Evolutionary conservation across 2,797 vertebrate genomes (phyloP).

Genomic region (Tachyglossus aculeatus): DNA sequence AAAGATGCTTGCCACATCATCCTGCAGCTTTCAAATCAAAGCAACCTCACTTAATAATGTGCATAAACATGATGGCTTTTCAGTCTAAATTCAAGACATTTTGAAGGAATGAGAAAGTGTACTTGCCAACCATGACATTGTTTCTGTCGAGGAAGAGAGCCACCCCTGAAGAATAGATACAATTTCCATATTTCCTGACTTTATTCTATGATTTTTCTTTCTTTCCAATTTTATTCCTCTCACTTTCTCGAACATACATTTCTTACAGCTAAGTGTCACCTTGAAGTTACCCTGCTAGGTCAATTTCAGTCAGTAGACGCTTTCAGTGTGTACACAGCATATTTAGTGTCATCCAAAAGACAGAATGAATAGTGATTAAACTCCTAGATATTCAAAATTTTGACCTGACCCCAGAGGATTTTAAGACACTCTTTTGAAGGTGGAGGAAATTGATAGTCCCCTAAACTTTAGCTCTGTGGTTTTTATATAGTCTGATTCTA

Average conservation of each 20-base stretch:
- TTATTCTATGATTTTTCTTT: too few relatives aligned
- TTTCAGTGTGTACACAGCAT: too few relatives aligned
- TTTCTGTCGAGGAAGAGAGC: conserved; percentile 35
- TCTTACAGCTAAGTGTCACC: too few relatives aligned
- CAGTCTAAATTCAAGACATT: not conserved
- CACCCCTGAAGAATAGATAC: not conserved
- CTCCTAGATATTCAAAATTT: not conserved
- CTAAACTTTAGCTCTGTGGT: not conserved
- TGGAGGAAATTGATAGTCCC: not conserved
- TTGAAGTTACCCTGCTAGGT: too few relatives aligned
- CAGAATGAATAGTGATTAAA: not conserved
- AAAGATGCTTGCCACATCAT: not conserved
- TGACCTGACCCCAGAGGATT: not conserved
- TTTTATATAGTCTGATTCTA: conserved; percentile 7
- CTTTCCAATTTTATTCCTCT: too few relatives aligned
- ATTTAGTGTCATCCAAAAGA: not conserved
- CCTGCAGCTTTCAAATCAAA: conserved; percentile 4
- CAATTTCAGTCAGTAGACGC: too few relatives aligned
- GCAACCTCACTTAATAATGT: not conserved
- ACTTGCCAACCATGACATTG: conserved; percentile 26
- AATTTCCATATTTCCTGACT: conserved; percentile 30
- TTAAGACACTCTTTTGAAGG: not conserved
- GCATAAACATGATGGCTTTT: conserved; percentile 2
- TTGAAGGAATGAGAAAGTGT: conserved; percentile 19
- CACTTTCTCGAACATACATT: too few relatives aligned